Base-by-base conservation (phyloP, 2,888 invertebrate genomes). In the Xylota segnis region DNA sequence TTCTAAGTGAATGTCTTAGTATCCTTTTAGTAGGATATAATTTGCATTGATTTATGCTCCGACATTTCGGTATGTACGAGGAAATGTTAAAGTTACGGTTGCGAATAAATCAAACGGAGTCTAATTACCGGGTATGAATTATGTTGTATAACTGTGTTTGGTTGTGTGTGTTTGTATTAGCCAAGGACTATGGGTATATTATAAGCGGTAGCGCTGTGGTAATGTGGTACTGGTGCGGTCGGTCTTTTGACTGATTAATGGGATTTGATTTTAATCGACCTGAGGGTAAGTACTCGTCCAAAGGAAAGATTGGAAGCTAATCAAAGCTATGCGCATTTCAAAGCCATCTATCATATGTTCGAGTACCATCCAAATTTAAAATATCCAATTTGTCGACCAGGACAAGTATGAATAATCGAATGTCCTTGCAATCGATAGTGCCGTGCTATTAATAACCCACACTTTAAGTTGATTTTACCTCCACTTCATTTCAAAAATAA, bases 41-140 rank as follows among this genome's bases (percentile, higher is more conserved):
- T 86, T 86, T 86, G 86, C 81, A 86, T 86, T 86, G 86, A 86
- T 86, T 86, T 86, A 86, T 86, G 81, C 79, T 34, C 70, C 75
- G 66, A 76, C 75, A 84, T 81, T 77, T 86, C 34, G 72, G 76
- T 77, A 77, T 77, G 77, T 81, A 66, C 34, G 12, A 72, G 86
- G 76, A 77, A 86, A 86, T 86, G 86, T 72, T 82, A 72, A 77
- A 76, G 72, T 77, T 82, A 76, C 81, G 76, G 50, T 77, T 71
- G 61, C 37, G 76, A 71, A 86, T 86, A 82, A 86, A 86, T 86
- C 86, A 86, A 77, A 82, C n/a, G 29, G 66, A 77, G 70, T 77
- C 81, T 82, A 82, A 86, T 82, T 86, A 86, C 72, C 72, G 76
- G 82, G 61, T 65, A 78, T 81, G 84, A 79, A 71, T 79, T 84